Conservation (phyloP, 1,140 invertebrate genomes). For the Drosophila melanica region DNA sequence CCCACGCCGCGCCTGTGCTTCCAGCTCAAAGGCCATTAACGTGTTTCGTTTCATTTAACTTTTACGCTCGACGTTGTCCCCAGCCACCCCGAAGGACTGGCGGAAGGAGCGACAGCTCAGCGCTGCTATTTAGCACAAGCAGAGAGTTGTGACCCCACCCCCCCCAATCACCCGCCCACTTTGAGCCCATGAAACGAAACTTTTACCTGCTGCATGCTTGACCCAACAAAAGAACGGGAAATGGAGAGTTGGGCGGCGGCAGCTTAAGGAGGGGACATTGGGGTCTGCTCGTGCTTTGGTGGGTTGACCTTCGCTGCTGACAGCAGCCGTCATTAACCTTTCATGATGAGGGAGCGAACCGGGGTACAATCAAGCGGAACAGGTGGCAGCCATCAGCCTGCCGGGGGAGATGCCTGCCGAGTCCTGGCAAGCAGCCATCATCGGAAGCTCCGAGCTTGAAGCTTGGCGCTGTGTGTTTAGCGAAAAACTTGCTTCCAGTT, state of each 20-base stretch:
- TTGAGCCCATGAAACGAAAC: conserved; percentile 57
- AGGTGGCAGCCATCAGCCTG: conserved; percentile 45
- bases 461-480: conserved; percentile 15
- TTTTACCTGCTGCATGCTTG: conserved; percentile 74
- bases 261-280: conserved; percentile 1
- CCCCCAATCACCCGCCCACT: conserved; percentile 17
- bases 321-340: conserved; percentile 80
- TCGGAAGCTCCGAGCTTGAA: conserved; percentile 49
- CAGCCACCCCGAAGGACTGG: conserved; percentile 23
- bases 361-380: conserved; percentile 72
- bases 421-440: conserved; percentile 16
- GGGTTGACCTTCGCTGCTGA: conserved; percentile 74
- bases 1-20: neutral
- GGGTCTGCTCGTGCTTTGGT: conserved; percentile 1
- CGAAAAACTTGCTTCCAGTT: conserved; percentile 6
- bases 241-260: conserved; percentile 4
- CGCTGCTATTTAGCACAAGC: conserved; percentile 65
- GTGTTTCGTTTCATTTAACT: conserved; percentile 83
- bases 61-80: conserved; percentile 69
- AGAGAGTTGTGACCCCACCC: conserved; percentile 9
- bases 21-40: conserved; percentile 85
- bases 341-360: conserved; percentile 63
- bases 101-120: conserved; percentile 22
- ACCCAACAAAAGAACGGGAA: conserved; percentile 59
- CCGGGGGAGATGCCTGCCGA: conserved; percentile 3